Evolutionary conservation across 2,797 vertebrate genomes (phyloP), one percentile per base, ranked within the genome.

Genomic region (Rousettus madagascariensis): DNA sequence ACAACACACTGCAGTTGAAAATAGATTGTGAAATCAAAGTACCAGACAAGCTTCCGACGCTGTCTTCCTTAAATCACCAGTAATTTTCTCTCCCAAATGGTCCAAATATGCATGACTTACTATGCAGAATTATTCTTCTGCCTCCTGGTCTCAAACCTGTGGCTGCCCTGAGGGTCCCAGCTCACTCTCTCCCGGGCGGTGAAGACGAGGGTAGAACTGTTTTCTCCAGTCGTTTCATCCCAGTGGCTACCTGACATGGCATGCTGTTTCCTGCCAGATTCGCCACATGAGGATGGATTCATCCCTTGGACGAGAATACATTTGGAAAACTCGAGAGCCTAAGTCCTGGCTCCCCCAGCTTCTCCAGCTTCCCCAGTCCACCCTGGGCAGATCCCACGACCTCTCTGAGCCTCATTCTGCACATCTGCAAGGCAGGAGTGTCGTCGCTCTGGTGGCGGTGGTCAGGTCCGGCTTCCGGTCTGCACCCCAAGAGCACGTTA

Each of bases 21-120:
- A 92, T 91, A 30, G 66, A 80, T 61, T 72, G 53, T 97, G 95
- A 97, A 95, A 92, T 95, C 90, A 92, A 92, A 97, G 88, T 89
- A 26, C 46, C 72, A 74, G 46, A 78, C 20, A 17, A 85, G 57
- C 86, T 53, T 41, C 93, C 84, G 68, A 86, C 51, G 38, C 53
- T 0, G 33, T 41, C 71, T 83, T 59, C 72, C 63, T 85, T 90
- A 82, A 95, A 80, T 90, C 57, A 63, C 90, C 78, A 63, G 68
- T 33, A 88, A 69, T 41, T 80, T 86, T 80, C 72, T 83, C 19
- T 92, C 55, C 61, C 61, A 61, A 15, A 65, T 65, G 26, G 49
- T 65, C 74, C 94, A 69, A 55, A 91, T 26, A 33, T 2, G 36
- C 4, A 16, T 41, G 38, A 59, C 43, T 89, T 63, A 28, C 10